Conservation (phyloP, 2,888 invertebrate genomes). For the Trilocha varians region DNA sequence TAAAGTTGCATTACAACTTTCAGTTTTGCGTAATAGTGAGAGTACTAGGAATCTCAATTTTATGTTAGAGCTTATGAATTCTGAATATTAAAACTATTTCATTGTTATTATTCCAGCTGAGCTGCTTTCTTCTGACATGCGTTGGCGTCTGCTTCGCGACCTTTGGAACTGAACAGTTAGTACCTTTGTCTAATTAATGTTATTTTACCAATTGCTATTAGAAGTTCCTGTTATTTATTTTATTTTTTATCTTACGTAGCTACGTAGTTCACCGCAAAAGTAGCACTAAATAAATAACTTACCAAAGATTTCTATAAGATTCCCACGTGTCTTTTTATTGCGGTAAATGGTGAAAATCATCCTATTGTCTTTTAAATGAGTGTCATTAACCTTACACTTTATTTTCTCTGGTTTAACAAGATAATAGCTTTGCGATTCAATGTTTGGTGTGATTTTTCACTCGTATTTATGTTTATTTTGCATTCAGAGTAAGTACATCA, state of each 20-base stretch:
- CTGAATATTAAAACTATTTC: constrained; percentile 8
- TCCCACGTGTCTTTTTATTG: constrained; percentile 59
- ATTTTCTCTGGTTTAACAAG: constrained; percentile 47
- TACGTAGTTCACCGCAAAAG: constrained; percentile 14
- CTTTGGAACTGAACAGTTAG: constrained; percentile 70
- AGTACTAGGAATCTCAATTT: background rate
- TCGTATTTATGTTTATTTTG: no score
- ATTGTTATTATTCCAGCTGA: constrained; percentile 58
- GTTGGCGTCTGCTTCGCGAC: constrained; percentile 64
- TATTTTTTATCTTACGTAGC: constrained; percentile 15
- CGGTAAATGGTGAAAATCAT: constrained; percentile 61
- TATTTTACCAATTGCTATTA: no score
- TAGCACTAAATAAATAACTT: constrained; percentile 34
- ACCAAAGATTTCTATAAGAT: constrained; percentile 56
- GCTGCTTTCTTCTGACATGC: constrained; percentile 59
- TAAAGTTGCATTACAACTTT: constrained; percentile 24
- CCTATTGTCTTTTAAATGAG: constrained; percentile 48
- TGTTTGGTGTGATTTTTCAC: constrained; percentile 13
- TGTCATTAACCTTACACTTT: constrained; percentile 30
- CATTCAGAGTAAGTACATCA: no score
- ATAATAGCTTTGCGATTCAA: constrained; percentile 44
- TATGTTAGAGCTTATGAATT: background rate
- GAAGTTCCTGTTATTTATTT: no score
- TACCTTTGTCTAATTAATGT: constrained; percentile 38
- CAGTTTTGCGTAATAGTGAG: constrained; percentile 18